A percentile compares a stretch with the other conserved stretches of the same genome.
Conservation (phyloP, 2,888 invertebrate species). For the Eristalis tenax region DNA sequence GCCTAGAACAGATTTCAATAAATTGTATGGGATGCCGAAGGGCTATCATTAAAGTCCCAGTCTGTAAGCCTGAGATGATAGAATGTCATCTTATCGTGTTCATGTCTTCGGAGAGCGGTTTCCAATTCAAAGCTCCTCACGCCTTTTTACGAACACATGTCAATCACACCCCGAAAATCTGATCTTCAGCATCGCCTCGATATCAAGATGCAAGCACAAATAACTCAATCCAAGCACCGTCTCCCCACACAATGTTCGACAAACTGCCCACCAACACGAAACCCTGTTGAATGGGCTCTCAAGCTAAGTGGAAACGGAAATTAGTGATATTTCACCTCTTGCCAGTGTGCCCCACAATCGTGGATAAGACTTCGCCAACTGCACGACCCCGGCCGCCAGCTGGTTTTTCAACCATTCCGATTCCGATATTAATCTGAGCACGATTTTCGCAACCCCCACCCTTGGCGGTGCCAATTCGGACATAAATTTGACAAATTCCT, state of each 20-base stretch:
- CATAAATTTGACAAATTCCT: constrained; percentile 68
- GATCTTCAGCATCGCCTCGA: not conserved
- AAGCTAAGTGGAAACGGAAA: not conserved
- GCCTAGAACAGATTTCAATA: too few species aligned
- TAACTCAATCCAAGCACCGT: not conserved
- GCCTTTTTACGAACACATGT: too few species aligned
- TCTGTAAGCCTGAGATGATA: too few species aligned
- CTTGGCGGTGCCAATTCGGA: constrained; percentile 37
- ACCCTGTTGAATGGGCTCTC: not conserved
- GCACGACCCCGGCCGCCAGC: not conserved
- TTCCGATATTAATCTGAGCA: constrained; percentile 56
- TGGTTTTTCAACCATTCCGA: not conserved
- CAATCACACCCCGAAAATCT: too few species aligned
- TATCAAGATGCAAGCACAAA: not conserved
- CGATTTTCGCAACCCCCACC: constrained; percentile 27
- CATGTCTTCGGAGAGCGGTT: too few species aligned
- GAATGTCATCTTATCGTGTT: too few species aligned
- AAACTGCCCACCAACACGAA: not conserved
- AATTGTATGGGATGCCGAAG: too few species aligned
- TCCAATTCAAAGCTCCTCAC: too few species aligned
- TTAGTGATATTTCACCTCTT: constrained; percentile 8
- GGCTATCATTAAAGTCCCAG: too few species aligned
- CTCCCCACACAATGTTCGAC: not conserved
- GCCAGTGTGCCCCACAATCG: not conserved
- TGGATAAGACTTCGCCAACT: constrained; percentile 1